Evolutionary conservation across 1,140 invertebrate genomes (phyloP), one percentile per base, ranked within the genome.

Genomic region (Acarapis woodi): DNA sequence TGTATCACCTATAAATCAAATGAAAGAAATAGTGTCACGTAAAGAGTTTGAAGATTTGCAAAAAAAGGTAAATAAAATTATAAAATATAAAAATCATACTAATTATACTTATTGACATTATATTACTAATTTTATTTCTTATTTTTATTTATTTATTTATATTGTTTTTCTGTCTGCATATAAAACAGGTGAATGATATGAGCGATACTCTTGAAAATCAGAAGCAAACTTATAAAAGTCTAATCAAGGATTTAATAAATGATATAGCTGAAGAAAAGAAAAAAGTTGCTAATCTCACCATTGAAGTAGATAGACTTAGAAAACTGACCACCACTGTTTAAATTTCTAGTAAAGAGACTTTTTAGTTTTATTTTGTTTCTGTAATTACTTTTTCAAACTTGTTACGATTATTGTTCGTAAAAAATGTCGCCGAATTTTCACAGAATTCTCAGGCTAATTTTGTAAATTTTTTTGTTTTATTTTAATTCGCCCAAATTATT

Each of bases 301-400:
- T 45, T 18, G 45, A 46, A 38, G 23, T 46, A 14, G 43, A 46
- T 22, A 28, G 45, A 25, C 22, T 46, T 4, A 22, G 36, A n/a
- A 46, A 46, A 39, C 22, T 45, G 29, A 45, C 42, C 18, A 43
- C 42, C 34, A 45, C 44, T 31, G 42, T 44, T 22, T 35, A 18
- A 24, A n/a, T n/a, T n/a, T n/a, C n/a, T n/a, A n/a, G n/a, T n/a
- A n/a, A n/a, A n/a, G n/a, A n/a, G n/a, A n/a, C n/a, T n/a, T n/a
- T n/a, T n/a, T n/a, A n/a, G n/a, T n/a, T n/a, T n/a, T n/a, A n/a
- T n/a, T n/a, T n/a, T n/a, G n/a, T n/a, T n/a, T n/a, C n/a, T n/a
- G n/a, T n/a, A n/a, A n/a, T n/a, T n/a, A n/a, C n/a, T n/a, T n/a
- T n/a, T n/a, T n/a, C n/a, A n/a, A n/a, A n/a, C n/a, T n/a, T n/a